These are phyloP conservation scores for Penaeus monodon DNA, from an alignment of 2,888 invertebrate genomes.

Conservation along the genomic window DNA sequence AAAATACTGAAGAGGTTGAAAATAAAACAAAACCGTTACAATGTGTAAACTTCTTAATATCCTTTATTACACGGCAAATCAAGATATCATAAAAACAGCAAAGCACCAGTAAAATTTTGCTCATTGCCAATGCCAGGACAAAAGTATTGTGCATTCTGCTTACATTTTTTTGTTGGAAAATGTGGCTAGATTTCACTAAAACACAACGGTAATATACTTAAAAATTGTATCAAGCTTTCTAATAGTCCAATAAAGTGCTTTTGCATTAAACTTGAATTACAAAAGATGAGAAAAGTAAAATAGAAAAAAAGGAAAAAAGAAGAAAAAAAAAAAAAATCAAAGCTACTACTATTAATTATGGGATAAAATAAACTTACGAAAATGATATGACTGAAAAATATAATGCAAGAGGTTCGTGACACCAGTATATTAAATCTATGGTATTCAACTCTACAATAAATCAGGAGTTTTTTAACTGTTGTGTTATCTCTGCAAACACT, in stretches of 20 bases:
- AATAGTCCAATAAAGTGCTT: slow-evolving; percentile 33
- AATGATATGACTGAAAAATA: slow-evolving; percentile 32
- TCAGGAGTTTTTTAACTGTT: slow-evolving; percentile 11
- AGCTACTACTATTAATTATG: too few relatives aligned
- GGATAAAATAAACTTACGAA: too few relatives aligned
- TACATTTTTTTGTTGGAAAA: not conserved
- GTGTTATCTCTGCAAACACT: slow-evolving; percentile 2
- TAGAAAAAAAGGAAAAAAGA: too few relatives aligned
- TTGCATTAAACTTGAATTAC: slow-evolving; percentile 24
- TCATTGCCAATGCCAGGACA: slow-evolving; percentile 53
- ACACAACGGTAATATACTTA: not conserved
- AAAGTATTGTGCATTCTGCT: slow-evolving; percentile 35
- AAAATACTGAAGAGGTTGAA: not conserved
- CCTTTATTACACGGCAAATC: slow-evolving; percentile 62
- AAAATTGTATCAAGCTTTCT: slow-evolving; percentile 12
- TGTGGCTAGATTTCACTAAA: not conserved
- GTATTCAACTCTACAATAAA: slow-evolving; percentile 32
- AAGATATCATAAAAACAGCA: slow-evolving; percentile 61
- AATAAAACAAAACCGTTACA: slow-evolving; percentile 36
- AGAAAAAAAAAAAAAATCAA: too few relatives aligned
- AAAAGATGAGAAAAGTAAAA: too few relatives aligned
- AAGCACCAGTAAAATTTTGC: slow-evolving; percentile 62
- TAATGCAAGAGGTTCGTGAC: slow-evolving; percentile 32
- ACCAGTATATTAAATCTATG: slow-evolving; percentile 10
- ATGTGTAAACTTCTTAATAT: slow-evolving; percentile 61